Base-by-base conservation (phyloP, 2,888 invertebrate genomes). In the Ophraella communa region DNA sequence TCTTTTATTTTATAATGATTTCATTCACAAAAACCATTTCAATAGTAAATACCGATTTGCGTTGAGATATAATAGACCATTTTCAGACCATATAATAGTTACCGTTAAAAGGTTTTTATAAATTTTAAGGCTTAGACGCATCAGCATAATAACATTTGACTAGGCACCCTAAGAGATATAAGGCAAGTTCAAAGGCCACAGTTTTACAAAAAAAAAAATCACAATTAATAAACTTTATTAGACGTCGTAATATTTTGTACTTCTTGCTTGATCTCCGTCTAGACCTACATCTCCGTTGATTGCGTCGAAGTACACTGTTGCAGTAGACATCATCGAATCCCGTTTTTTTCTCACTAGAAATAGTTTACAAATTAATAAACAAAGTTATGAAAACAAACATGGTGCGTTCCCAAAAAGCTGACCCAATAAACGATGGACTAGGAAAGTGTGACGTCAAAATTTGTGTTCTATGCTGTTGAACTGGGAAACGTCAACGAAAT, bases 291-390 rank as follows among this genome's bases (percentile, higher is more conserved):
- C 73, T 42, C 74, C 76, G 57, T 76, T 76, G 2, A 65, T 39
- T 10, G 77, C 74, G 58, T 77, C 77, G 52, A 73, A 73, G 65
- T 76, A 77, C 7, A 76, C 66, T 10, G 69, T 75, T 14, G 65
- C 54, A 11, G 70, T 68, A 8, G 76, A 76, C 11, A 76, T 45
- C 11, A 74, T 62, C 1, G 77, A 77, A 47, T 76, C 75, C n/a
- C 77, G 64, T 69, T 74, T 66, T 68, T 74, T 73, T 67, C 70
- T 64, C 42, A 62, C 75, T 75, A 63, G 21, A 72, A 72, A 65
- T 30, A 47, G 42, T 62, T 33, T 14, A 39, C 7, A 1, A 39
- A 14, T 39, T 17, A 7, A 2, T 3, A 39, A 39, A 14, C 14
- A 39, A 39, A 4, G 1, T 17, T 5, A 17, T 2, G 7, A n/a